These are phyloP conservation scores for Sebastes itinus DNA, from an alignment of 2,797 vertebrate species.

Conservation along the genomic window DNA sequence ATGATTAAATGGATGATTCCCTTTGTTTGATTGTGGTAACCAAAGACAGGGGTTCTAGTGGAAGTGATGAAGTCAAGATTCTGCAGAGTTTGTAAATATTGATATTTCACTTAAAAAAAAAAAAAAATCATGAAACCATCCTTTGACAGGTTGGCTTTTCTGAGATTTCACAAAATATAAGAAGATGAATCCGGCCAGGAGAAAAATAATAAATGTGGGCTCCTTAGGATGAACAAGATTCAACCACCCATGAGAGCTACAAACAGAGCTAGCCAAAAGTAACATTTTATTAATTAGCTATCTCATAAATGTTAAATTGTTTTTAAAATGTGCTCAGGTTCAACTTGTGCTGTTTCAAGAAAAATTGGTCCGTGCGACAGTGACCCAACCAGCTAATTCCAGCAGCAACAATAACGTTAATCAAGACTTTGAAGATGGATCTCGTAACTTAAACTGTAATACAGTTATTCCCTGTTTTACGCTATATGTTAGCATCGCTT, in stretches of 20 bases:
- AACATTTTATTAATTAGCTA: neutral
- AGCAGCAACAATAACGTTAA: too few species aligned
- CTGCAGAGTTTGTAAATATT: neutral
- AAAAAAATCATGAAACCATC: neutral
- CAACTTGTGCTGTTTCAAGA: too few species aligned
- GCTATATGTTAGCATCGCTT: neutral
- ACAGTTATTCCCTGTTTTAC: neutral
- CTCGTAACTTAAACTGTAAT: neutral
- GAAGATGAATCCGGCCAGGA: neutral
- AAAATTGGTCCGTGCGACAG: neutral
- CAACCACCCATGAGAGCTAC: neutral
- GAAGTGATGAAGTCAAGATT: neutral
- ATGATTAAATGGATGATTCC: slow-evolving; percentile 22
- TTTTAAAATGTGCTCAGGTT: neutral
- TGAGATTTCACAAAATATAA: neutral
- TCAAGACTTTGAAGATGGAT: neutral
- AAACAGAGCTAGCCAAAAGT: neutral
- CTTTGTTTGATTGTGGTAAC: slow-evolving; percentile 7
- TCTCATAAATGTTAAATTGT: neutral
- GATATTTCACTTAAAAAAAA: neutral
- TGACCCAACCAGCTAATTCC: neutral
- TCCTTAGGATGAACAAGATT: neutral
- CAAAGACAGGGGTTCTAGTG: neutral
- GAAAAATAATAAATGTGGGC: neutral
- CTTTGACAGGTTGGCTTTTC: neutral